Evolutionary conservation across 2,113 vertebrate species (phyloP), one percentile per base, ranked within the genome.

Genomic region (Ailuropoda melanoleuca): DNA sequence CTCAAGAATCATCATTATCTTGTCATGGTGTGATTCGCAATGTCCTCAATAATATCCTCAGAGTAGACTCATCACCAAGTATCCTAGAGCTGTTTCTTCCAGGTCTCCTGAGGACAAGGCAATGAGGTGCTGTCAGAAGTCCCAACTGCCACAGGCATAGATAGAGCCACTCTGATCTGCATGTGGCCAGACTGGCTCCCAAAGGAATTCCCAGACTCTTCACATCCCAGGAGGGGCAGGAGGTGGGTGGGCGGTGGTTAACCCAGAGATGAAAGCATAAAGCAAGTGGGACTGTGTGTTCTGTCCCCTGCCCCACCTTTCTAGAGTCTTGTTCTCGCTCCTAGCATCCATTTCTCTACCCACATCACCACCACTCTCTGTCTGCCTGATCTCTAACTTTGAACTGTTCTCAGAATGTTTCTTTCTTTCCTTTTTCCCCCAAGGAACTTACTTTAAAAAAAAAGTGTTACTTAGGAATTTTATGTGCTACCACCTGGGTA

Each of bases 201-300:
- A 13, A 29, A 19, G 53, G 53, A 88, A 80, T 74, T 48, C 56
- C 29, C 11, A 17, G 29, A 43, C 48, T 83, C 15, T n/a, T 56
- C 15, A 26, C n/a, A 77, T 21, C 2, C 3, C 2, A 18, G 4
- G 21, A 3, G 26, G 4, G n/a, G 2, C 4, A 34, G 37, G 29
- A 23, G 18, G 75, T 29, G 4, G 43, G 14, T 48, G 43, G 15
- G 43, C 5, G 43, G 26, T 48, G 43, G 26, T 9, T 15, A 82
- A 43, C 9, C 39, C 29, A 83, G 58, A 82, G 46, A 43, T 55
- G 72, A 66, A 62, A 31, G 19, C 39, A 11, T 58, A 64, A 62
- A 23, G 18, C 19, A 24, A 6, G 58, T 26, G 56, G 26, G 29
- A 48, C 2, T 9, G 3, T 37, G 46, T 58, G 55, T 75, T 62